phyloP scores from a whole-genome alignment of 2,113 vertebrate species.

The Corydoras maculifer region DNA sequence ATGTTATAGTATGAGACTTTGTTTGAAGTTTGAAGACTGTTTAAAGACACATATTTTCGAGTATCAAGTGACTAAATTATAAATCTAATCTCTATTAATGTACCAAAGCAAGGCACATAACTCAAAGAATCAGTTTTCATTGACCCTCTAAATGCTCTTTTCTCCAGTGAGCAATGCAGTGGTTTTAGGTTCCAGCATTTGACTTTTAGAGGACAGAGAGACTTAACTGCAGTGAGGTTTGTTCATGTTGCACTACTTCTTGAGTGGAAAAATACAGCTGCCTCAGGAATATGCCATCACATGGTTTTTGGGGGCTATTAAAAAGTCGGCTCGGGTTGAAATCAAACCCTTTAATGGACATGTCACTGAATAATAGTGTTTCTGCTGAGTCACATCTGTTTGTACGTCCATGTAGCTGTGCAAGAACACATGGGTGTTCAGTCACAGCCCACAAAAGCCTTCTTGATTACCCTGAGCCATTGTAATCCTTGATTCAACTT shows the following conservation, averaged over 20 bases:
- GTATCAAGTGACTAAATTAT: no score
- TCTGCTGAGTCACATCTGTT: conserved; percentile 21
- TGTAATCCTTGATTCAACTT: no score
- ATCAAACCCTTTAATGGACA: conserved; percentile 35
- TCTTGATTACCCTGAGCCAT: no score
- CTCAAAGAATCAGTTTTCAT: conserved; percentile 48
- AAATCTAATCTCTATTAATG: conserved; percentile 40
- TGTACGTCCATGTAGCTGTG: conserved; percentile 1
- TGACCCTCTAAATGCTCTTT: conserved; percentile 32
- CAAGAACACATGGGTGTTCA: background rate
- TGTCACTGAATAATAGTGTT: conserved; percentile 11
- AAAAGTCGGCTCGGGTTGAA: conserved; percentile 30
- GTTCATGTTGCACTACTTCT: no score
- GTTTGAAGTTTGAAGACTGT: no score
- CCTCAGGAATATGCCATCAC: no score
- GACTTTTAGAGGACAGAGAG: conserved; percentile 42
- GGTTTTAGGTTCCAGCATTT: conserved; percentile 28
- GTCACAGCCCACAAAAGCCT: no score
- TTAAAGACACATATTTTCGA: no score
- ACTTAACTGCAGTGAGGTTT: background rate
- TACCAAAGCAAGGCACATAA: conserved; percentile 42
- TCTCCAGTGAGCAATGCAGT: conserved; percentile 39
- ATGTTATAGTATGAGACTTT: no score
- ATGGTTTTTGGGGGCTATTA: background rate
- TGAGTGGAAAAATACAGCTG: no score